These are phyloP conservation scores for Etia nguti DNA, from an alignment of 2,113 vertebrate species.

Conservation along the genomic window DNA sequence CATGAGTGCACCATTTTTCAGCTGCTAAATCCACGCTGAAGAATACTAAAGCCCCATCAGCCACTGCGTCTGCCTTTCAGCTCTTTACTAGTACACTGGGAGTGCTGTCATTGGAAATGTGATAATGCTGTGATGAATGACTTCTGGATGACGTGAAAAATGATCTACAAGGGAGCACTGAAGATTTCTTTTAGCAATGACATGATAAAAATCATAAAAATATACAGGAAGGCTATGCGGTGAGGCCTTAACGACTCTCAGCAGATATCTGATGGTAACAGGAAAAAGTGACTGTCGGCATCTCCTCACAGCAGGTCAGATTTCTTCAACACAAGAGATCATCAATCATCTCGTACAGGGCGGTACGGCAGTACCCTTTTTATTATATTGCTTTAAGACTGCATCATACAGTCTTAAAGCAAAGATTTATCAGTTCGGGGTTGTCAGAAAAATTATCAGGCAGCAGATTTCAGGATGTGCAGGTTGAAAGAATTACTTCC, in stretches of 20 bases:
- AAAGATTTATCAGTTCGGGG: neutral
- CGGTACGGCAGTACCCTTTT: neutral
- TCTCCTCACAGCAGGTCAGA: neutral
- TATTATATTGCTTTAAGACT: neutral
- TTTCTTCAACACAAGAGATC: neutral
- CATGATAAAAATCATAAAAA: conserved; percentile 1
- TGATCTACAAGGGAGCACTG: neutral
- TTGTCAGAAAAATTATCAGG: neutral
- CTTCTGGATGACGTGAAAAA: conserved; percentile 19
- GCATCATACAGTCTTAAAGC: neutral
- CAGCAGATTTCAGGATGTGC: neutral
- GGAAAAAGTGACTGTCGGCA: neutral
- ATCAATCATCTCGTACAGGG: neutral
- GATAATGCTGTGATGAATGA: conserved; percentile 40
- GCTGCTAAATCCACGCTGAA: neutral
- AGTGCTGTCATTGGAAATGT: conserved; percentile 17
- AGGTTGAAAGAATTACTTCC: neutral
- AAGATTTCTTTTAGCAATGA: conserved; percentile 13
- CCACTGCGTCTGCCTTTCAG: neutral
- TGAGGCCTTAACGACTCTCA: conserved; percentile 10
- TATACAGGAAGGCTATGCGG: neutral
- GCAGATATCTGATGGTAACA: neutral
- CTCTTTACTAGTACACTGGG: neutral
- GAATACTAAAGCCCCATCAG: neutral
- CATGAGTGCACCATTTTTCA: neutral